Evolutionary conservation across 2,797 vertebrate genomes (phyloP).

Genomic region (Bradypodion ventrale): DNA sequence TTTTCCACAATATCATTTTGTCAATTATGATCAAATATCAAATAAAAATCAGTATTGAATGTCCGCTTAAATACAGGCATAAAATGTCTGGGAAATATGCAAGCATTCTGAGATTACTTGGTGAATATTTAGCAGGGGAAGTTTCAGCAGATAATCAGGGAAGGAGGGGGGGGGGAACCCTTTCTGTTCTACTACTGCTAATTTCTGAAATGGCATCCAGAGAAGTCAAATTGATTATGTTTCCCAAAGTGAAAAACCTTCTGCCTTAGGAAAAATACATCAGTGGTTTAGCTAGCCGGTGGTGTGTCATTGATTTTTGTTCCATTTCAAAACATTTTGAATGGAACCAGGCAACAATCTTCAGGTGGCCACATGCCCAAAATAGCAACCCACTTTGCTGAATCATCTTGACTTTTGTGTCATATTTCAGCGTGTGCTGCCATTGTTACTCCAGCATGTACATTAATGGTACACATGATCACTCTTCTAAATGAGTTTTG

Average conservation of each 20-base stretch:
- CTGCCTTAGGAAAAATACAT: constrained; percentile 34
- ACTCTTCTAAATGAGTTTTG: constrained; percentile 68
- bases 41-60: background rate
- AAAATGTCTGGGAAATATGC: background rate
- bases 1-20: background rate
- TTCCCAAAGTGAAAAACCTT: constrained; percentile 1
- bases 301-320: constrained; percentile 2
- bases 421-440: constrained; percentile 53
- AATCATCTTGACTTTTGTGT: constrained; percentile 67
- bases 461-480: constrained; percentile 62
- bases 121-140: background rate
- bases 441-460: constrained; percentile 61
- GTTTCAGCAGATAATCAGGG: background rate
- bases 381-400: constrained; percentile 54
- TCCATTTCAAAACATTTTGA: constrained; percentile 40
- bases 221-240: constrained; percentile 15
- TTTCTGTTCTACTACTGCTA: background rate
- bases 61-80: background rate
- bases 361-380: constrained; percentile 37
- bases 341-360: constrained; percentile 3
- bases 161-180: too few species aligned
- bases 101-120: too few species aligned
- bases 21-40: background rate
- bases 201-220: background rate
- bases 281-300: background rate